These are phyloP conservation scores for Nestor notabilis DNA, from an alignment of 2,113 vertebrate genomes.

Conservation along the genomic window DNA sequence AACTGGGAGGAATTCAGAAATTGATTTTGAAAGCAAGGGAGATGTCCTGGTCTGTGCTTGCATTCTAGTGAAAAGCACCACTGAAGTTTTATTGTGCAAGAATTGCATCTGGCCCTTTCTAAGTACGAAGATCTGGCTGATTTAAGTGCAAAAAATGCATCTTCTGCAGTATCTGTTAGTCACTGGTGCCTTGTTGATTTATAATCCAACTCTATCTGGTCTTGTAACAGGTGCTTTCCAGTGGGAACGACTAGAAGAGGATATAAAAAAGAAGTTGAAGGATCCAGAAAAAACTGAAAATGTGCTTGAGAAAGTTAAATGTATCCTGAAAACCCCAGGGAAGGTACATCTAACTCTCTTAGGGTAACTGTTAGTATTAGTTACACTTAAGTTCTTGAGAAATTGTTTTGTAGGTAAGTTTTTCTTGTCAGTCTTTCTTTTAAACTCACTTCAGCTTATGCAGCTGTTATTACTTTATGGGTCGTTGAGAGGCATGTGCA, in stretches of 20 bases:
- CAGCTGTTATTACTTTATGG: neutral
- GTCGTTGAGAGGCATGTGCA: accelerated
- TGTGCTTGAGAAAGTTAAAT: constrained; percentile 89
- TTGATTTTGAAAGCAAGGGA: neutral
- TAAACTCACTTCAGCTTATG: neutral
- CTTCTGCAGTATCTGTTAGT: neutral
- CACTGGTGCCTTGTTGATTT: neutral
- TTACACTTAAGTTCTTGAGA: neutral
- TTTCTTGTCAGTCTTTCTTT: neutral
- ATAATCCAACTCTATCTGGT: neutral
- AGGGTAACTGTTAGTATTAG: neutral
- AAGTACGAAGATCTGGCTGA: neutral
- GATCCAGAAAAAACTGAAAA: constrained; percentile 84
- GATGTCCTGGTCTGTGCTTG: neutral
- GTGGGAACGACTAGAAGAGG: constrained; percentile 91
- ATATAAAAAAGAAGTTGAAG: constrained; percentile 89
- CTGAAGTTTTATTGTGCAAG: neutral
- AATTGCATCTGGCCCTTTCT: neutral
- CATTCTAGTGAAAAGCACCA: neutral
- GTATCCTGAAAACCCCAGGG: constrained; percentile 81
- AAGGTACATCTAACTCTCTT: constrained; percentile 63
- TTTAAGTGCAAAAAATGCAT: neutral
- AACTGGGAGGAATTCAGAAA: neutral
- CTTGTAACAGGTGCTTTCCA: constrained; percentile 86
- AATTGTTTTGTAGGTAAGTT: neutral